Base-by-base conservation (phyloP, 2,888 invertebrate genomes). In the Podotricha telesiphe region DNA sequence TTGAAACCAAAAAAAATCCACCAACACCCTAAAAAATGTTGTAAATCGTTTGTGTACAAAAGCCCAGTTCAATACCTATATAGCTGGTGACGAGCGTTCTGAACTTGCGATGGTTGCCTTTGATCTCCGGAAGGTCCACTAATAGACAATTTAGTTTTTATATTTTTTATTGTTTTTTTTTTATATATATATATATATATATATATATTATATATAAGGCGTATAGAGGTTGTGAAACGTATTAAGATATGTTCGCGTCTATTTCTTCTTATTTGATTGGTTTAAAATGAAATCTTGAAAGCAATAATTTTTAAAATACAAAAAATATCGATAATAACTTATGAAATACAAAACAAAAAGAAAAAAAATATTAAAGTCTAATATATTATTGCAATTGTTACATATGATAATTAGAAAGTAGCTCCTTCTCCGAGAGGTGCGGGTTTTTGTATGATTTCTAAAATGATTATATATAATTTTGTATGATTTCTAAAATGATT, bases 41-140 rank as follows among this genome's bases (percentile, higher is more conserved):
- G 8, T 28, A 53, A 53, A 34, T n/a, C n/a, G n/a, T n/a, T n/a
- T 20, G 37, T 55, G 55, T 55, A 55, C 34, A 62, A 37, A 62
- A 77, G n/a, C 77, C 74, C 79, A 79, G 76, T 77, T 86, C 88
- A 83, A 86, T 98, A 99, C 99, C 99, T 98, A 99, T 98, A 93
- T 98, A 98, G 95, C 98, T 98, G 95, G 98, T 98, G 94, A 99
- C 99, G 95, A 99, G 96, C 94, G 98, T 99, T 95, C 99, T 96
- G 97, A 99, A 99, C 96, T 99, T 99, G 95, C 98, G 97, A 95
- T 98, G 98, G 94, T 98, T 98, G 93, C 98, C 98, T 95, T 98
- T 98, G 94, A 98, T 97, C 96, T 98, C 98, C 94, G 98, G 98
- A 94, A 98, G 96, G 96, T 99, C 98, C 97, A 98, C 99, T 99